Conservation (phyloP, 35 echinoderm and acorn worm species). For the Apostichopus californicus region DNA sequence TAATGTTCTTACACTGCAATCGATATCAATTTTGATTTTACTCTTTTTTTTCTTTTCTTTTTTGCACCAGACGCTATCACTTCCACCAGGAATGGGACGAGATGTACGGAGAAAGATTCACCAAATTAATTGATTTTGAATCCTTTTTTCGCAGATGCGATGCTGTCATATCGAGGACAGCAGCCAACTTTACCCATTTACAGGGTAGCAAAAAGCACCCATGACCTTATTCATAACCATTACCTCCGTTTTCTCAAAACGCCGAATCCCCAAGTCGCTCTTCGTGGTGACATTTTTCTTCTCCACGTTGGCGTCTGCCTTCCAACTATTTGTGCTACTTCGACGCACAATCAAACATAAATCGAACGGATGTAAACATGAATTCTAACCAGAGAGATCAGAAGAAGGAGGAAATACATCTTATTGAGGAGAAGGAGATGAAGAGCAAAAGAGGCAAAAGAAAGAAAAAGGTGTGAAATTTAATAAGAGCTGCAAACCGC, state of each 20-base stretch:
- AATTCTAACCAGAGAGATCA: neutral
- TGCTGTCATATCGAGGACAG: too few species aligned
- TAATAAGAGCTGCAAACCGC: constrained; percentile 15
- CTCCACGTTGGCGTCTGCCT: constrained; percentile 19
- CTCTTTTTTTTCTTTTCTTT: too few species aligned
- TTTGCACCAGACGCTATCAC: too few species aligned
- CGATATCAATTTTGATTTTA: too few species aligned
- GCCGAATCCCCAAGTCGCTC: neutral
- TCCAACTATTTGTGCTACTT: constrained; percentile 12
- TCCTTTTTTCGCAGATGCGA: too few species aligned
- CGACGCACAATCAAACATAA: constrained; percentile 39
- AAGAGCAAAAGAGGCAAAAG: neutral
- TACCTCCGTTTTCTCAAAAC: neutral
- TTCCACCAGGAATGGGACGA: too few species aligned
- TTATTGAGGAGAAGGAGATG: neutral
- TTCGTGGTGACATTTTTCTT: constrained; percentile 15
- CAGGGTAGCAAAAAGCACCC: neutral
- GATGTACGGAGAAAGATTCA: too few species aligned
- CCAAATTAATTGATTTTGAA: too few species aligned
- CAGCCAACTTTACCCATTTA: too few species aligned
- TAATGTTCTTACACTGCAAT: too few species aligned
- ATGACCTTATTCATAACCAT: neutral
- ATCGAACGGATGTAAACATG: constrained; percentile 26
- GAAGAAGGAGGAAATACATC: neutral
- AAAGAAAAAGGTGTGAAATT: constrained; percentile 38